phyloP scores from a whole-genome alignment of 2,888 invertebrate genomes.

The Perithous albicinctus region DNA sequence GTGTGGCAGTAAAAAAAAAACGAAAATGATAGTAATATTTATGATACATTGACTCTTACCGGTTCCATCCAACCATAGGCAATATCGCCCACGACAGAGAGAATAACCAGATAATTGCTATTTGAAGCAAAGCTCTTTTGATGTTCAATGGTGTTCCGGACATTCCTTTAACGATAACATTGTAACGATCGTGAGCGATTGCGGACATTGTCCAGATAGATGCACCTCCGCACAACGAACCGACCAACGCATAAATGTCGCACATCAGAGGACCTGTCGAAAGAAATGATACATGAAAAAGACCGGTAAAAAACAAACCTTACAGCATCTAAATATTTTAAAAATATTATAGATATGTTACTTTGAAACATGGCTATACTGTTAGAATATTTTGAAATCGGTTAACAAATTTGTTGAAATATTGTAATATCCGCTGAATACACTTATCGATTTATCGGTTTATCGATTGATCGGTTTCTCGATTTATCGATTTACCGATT shows the following conservation, averaged over 20 bases:
- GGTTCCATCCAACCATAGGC: conserved; percentile 88
- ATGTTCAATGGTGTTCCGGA: conserved; percentile 87
- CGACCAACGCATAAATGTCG: conserved; percentile 88
- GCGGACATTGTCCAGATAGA: conserved; percentile 89
- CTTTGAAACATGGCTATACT: too few species aligned
- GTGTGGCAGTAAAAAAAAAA: too few species aligned
- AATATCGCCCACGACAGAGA: conserved; percentile 86
- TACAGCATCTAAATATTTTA: not conserved
- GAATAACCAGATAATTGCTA: conserved; percentile 86
- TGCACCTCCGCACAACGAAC: conserved; percentile 88
- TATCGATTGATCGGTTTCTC: too few species aligned
- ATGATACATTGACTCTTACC: conserved; percentile 26
- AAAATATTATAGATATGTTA: too few species aligned
- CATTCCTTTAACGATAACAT: conserved; percentile 89
- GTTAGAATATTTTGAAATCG: too few species aligned
- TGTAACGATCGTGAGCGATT: conserved; percentile 89
- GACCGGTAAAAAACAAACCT: not conserved
- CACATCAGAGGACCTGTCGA: conserved; percentile 86
- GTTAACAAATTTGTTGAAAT: too few species aligned
- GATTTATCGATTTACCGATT: too few species aligned
- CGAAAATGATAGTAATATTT: not conserved
- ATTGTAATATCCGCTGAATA: too few species aligned
- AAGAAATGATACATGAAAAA: not conserved
- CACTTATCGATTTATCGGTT: too few species aligned
- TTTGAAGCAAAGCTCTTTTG: conserved; percentile 85